Percentiles rank a stretch among this genome's conserved stretches.
phyloP scores from a whole-genome alignment of 1,140 invertebrate genomes.

The Drosophila rhopaloa region DNA sequence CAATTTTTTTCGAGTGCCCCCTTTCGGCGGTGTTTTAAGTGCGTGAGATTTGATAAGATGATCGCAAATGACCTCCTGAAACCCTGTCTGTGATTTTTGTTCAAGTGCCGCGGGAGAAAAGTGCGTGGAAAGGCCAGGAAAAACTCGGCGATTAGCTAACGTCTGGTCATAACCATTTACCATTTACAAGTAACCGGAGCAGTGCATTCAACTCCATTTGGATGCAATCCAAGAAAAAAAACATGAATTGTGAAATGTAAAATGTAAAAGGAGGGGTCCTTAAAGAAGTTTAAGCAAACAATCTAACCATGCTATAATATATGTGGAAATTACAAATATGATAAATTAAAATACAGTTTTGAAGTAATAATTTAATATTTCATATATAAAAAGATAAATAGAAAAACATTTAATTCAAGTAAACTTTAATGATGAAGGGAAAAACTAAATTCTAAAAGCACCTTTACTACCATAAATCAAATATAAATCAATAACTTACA shows the following conservation, averaged over 20 bases:
- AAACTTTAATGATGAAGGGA: not conserved
- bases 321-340: too few relatives aligned
- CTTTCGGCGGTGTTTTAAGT: not conserved
- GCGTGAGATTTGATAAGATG: constrained; percentile 6
- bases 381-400: not conserved
- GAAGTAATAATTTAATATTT: not conserved
- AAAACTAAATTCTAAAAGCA: not conserved
- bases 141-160: constrained; percentile 38
- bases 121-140: constrained; percentile 2
- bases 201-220: constrained; percentile 45
- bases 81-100: constrained; percentile 10
- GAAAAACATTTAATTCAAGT: not conserved
- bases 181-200: constrained; percentile 23
- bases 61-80: not conserved
- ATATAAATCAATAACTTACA: not conserved
- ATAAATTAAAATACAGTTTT: not conserved
- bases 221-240: constrained; percentile 21
- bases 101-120: constrained; percentile 7
- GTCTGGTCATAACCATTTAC: constrained; percentile 14
- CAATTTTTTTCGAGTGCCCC: constrained; percentile 2
- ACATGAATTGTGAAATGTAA: not conserved
- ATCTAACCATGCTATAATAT: not conserved
- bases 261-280: not conserved
- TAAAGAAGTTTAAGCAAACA: not conserved
- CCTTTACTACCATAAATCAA: not conserved